Evolutionary conservation across 2,797 vertebrate genomes (phyloP).

Genomic region (Lutjanus campechanus): DNA sequence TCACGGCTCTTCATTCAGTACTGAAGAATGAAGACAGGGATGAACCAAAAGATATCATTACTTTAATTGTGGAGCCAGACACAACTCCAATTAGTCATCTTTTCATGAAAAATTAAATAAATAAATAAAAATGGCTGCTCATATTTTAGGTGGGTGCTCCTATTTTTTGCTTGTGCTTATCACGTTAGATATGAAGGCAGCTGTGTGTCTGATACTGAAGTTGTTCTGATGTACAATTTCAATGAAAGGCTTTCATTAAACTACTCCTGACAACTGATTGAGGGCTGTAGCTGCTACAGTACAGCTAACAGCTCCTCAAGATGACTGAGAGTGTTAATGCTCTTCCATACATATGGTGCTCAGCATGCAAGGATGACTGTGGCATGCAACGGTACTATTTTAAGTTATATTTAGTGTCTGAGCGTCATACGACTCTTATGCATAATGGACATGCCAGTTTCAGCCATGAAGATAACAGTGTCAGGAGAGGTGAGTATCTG

Average conservation of each 20-base stretch:
- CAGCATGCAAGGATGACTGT: constrained; percentile 26
- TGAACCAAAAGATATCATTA: neutral
- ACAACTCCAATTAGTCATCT: neutral
- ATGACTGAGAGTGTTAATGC: neutral
- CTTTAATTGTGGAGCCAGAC: constrained; percentile 15
- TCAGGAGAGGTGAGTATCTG: constrained; percentile 37
- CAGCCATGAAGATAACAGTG: constrained; percentile 19
- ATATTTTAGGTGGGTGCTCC: neutral
- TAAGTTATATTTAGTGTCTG: constrained; percentile 23
- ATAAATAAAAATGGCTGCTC: neutral
- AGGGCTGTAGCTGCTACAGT: constrained; percentile 6
- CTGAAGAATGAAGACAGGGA: neutral
- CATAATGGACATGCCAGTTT: constrained; percentile 9
- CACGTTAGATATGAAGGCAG: neutral
- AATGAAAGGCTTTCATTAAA: neutral
- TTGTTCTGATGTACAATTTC: neutral
- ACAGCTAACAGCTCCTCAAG: neutral
- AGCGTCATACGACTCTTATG: constrained; percentile 7
- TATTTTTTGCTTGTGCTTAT: neutral
- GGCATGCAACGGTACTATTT: neutral
- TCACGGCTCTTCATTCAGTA: neutral
- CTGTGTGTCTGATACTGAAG: neutral
- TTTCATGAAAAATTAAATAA: neutral
- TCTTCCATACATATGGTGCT: constrained; percentile 6
- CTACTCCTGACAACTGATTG: constrained; percentile 12